Conservation (phyloP, 2,797 vertebrate species). For the Acestrorhynchus altus region DNA sequence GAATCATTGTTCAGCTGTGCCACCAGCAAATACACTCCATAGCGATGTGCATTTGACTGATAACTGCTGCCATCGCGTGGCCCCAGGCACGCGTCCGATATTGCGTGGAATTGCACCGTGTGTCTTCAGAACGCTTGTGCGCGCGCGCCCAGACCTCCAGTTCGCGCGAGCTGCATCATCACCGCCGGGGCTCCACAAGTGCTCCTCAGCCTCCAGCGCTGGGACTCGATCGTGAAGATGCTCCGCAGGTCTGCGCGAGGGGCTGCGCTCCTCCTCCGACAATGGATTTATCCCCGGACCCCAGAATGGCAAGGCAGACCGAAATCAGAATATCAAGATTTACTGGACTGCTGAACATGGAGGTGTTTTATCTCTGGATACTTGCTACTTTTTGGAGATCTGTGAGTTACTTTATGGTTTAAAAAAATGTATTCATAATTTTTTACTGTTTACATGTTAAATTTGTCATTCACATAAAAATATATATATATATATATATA, state of each 20-base stretch:
- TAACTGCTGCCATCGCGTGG: too few relatives aligned
- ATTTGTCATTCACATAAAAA: neutral
- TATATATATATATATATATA: neutral
- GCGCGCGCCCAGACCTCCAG: neutral
- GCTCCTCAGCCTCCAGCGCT: neutral
- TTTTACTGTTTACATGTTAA: too few relatives aligned
- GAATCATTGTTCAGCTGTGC: too few relatives aligned
- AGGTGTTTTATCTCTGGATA: slow-evolving; percentile 41
- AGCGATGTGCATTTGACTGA: too few relatives aligned
- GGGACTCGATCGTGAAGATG: neutral
- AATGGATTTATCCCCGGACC: neutral
- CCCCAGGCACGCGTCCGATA: too few relatives aligned
- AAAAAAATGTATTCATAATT: too few relatives aligned
- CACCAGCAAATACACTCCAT: too few relatives aligned
- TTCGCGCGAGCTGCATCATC: neutral
- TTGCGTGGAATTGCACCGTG: too few relatives aligned
- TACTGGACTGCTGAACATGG: slow-evolving; percentile 26
- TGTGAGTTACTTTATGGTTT: slow-evolving; percentile 52
- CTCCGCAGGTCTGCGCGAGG: neutral
- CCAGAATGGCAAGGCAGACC: too few relatives aligned
- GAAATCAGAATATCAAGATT: neutral
- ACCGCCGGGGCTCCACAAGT: neutral
- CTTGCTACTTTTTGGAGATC: slow-evolving; percentile 44
- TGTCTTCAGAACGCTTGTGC: too few relatives aligned
- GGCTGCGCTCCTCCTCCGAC: neutral